Base-by-base conservation (phyloP, 2,797 vertebrate genomes). In the Channallabes apus region DNA sequence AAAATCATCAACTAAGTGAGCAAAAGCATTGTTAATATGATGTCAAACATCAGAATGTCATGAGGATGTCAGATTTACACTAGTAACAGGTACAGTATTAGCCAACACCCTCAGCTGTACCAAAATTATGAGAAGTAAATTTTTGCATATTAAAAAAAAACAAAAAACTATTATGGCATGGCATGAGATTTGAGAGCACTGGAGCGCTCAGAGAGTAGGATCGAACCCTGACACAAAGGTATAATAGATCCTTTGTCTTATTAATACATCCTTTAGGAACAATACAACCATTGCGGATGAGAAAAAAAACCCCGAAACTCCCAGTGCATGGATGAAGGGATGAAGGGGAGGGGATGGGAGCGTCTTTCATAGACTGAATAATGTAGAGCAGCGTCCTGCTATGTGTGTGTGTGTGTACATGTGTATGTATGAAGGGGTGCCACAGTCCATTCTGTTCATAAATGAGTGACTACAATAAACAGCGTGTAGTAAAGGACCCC, bases 171-270 rank as follows among this genome's bases (percentile, higher is more conserved):
- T 12, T 12, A 58, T 77, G 75, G 75, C 54, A 78, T 38, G 32
- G 54, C 35, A 78, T 35, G 32, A 62, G 22, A 58, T 38, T 32
- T 51, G 18, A 62, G 59, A n/a, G 59, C 35, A 64, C 24, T 64
- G 59, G 4, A 22, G n/a, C 79, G 51, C 18, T 29, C 41, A 0
- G 15, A 29, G 11, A 62, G 56, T 24, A 65, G 35, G 41, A 41
- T 62, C 4, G 14, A 67, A 67, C 79, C 41, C 62, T 24, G 14
- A 82, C 87, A 91, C 88, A 91, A 89, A 84, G 84, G 91, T 89
- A 94, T 93, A 94, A 94, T 92, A 91, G 92, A 85, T 86, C 87
- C 94, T 94, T 96, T 95, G 94, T 96, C 93, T 95, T 93, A 95
- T 94, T 94, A 94, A 94, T 94, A 91, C 91, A 92, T 93, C 92